A percentile compares a stretch with the other conserved stretches of the same genome.
phyloP scores from a whole-genome alignment of 2,113 vertebrate species.

The Aegotheles bennettii region DNA sequence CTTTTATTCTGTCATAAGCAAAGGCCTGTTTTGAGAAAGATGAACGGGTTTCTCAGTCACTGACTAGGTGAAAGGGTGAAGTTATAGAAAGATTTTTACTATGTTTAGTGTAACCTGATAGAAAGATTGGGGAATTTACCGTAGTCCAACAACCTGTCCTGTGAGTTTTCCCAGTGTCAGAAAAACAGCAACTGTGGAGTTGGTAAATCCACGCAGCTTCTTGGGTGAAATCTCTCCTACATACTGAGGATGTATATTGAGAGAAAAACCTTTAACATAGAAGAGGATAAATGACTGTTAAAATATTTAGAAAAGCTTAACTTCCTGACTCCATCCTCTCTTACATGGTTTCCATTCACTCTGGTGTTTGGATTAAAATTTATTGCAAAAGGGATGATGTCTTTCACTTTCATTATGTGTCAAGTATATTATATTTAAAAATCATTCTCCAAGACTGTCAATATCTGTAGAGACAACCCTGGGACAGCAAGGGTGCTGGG shows the following conservation, averaged over 20 bases:
- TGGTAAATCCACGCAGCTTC: slow-evolving; percentile 76
- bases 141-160: slow-evolving; percentile 77
- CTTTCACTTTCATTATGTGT: neutral
- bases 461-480: neutral
- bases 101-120: neutral
- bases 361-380: neutral
- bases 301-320: neutral
- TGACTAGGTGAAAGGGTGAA: neutral
- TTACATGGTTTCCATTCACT: neutral
- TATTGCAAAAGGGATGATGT: neutral
- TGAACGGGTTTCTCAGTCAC: neutral
- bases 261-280: slow-evolving; percentile 65
- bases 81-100: neutral
- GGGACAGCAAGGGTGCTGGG: neutral
- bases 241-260: slow-evolving; percentile 78
- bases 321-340: neutral
- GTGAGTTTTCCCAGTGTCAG: slow-evolving; percentile 75
- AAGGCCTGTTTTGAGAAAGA: neutral
- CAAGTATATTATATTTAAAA: neutral
- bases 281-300: neutral
- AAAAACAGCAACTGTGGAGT: slow-evolving; percentile 71
- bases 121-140: slow-evolving; percentile 52
- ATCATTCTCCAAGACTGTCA: neutral
- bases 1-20: neutral
- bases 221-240: slow-evolving; percentile 79